phyloP scores from a whole-genome alignment of 2,113 vertebrate species.

The Ceyx margarethae region DNA sequence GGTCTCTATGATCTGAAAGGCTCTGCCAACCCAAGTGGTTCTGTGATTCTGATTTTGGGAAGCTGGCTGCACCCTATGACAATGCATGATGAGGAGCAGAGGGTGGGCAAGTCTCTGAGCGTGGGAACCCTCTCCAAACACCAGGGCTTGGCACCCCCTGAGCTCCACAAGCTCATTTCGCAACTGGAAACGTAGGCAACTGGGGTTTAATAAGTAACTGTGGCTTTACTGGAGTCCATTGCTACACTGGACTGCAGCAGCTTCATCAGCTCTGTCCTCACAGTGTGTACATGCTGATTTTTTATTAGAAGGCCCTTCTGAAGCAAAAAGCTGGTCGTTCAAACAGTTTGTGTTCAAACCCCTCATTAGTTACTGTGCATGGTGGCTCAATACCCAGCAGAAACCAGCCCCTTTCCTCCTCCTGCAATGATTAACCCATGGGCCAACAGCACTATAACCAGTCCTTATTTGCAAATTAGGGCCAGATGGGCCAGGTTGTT shows the following conservation, averaged over 20 bases:
- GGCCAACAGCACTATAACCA: slow-evolving; percentile 12
- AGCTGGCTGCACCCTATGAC: fast-evolving
- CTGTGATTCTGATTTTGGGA: background rate
- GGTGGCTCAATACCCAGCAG: background rate
- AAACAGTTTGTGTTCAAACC: background rate
- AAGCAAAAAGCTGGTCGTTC: background rate
- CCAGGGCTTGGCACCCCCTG: fast-evolving
- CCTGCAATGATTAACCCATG: slow-evolving; percentile 30
- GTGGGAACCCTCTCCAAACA: fast-evolving
- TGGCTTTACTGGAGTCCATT: background rate
- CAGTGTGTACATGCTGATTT: background rate
- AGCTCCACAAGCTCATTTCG: background rate
- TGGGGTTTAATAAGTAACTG: background rate
- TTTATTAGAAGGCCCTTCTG: background rate
- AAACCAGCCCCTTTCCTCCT: background rate
- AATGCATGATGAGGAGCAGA: fast-evolving
- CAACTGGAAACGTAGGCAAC: fast-evolving
- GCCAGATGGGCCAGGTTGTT: slow-evolving; percentile 4
- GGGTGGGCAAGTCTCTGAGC: background rate
- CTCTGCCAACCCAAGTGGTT: background rate
- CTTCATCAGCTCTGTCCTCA: background rate
- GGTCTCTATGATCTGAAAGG: background rate
- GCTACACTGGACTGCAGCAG: background rate
- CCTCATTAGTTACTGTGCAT: background rate
- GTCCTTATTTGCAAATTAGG: background rate